Evolutionary conservation across 2,113 vertebrate genomes (phyloP).

Genomic region (Muntiacus muntjak): DNA sequence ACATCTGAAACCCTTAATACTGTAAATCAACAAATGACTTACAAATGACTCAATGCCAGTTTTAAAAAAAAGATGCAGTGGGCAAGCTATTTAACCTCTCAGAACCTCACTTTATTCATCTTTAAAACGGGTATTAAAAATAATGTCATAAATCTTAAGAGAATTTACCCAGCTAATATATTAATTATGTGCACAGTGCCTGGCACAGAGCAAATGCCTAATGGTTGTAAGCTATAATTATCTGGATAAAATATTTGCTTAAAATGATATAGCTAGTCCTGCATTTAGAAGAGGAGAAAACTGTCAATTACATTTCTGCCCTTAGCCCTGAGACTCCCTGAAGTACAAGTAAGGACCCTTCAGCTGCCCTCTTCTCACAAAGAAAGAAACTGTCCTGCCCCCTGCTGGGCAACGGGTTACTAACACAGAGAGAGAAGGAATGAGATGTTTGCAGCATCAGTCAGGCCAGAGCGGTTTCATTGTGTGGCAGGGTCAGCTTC

Average conservation of each 20-base stretch:
- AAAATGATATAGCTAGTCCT: not conserved
- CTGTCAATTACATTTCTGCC: not conserved
- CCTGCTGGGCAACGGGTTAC: not conserved
- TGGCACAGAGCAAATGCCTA: not conserved
- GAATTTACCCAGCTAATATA: not conserved
- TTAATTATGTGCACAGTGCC: not conserved
- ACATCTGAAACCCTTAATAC: not conserved
- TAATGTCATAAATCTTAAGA: not conserved
- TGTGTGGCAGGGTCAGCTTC: not conserved
- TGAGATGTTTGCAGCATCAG: rapidly evolving
- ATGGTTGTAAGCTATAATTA: not conserved
- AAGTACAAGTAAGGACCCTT: not conserved
- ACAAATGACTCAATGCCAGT: not conserved
- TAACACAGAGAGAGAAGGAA: not conserved
- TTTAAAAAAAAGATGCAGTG: not conserved
- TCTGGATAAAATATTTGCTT: not conserved
- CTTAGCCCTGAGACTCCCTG: not conserved
- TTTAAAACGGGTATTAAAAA: not conserved
- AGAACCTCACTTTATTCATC: not conserved
- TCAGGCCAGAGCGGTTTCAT: rapidly evolving
- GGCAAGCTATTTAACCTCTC: not conserved
- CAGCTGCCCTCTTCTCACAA: not conserved
- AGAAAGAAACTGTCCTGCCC: conserved; percentile 26
- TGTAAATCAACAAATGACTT: not conserved
- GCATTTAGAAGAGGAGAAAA: not conserved